Base-by-base conservation (phyloP, 2,888 invertebrate species). In the Mythimna pallens region DNA sequence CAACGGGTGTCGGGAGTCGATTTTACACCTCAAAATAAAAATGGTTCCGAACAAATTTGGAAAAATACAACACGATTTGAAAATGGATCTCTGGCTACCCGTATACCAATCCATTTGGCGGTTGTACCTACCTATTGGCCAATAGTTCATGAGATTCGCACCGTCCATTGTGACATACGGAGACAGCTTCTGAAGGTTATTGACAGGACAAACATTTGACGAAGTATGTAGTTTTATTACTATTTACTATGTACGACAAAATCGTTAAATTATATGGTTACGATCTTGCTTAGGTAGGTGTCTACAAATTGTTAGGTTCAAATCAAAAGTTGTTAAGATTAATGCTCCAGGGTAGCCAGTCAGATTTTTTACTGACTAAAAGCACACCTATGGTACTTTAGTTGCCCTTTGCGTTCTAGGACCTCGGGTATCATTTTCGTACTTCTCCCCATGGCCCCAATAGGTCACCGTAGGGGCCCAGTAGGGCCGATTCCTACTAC, bases 71-170 rank as follows among this genome's bases (percentile, higher is more conserved):
- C 47, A 47, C 5, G 14, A 14, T 47, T 66, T 8, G 22, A 30
- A 25, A 47, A 50, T 50, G 0, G n/a, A 20, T 36, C 2, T 22
- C 20, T 20, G 20, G 10, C 66, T 22, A 14, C 47, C 47, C 47
- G 14, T 34, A 25, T 14, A 72, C 25, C 40, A 30, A 55, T 40
- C 6, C 3, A 47, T 61, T 58, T 25, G 20, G 70, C 8, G 7
- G n/a, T 17, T 59, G 36, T 76, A 76, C 70, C 10, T 20, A 47
- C 7, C 47, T 47, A 67, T 77, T 77, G 34, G 63, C 36, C 43
- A 77, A 81, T 72, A 66, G 72, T 77, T 68, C 62, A 71, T 65
- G 65, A 63, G 68, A 77, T 77, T 72, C 59, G 55, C 78, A 59
- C 9, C 36, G 55, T 50, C 57, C 10, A 20, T 79, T 81, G 81